These are phyloP conservation scores for Polydrusus pterygomalis DNA, from an alignment of 2,888 invertebrate genomes.

Conservation along the genomic window DNA sequence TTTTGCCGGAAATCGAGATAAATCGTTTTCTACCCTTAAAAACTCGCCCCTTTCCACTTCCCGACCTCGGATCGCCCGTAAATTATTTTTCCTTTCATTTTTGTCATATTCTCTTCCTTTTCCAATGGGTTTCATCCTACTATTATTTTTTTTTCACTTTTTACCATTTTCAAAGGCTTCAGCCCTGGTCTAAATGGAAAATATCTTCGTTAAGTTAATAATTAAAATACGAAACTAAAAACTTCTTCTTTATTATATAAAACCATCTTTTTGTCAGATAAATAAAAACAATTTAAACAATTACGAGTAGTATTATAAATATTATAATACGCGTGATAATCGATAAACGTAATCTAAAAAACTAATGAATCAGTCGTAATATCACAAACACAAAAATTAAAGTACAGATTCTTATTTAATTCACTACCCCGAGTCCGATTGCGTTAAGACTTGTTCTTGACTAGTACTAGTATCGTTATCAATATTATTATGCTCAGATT, in stretches of 20 bases:
- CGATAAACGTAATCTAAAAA: conserved; percentile 33
- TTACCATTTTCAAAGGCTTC: too few species aligned
- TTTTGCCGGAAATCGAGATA: too few species aligned
- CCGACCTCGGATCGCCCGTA: too few species aligned
- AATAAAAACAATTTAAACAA: conserved; percentile 40
- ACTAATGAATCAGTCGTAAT: conserved; percentile 55
- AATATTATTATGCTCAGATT: conserved; percentile 42
- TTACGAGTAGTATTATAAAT: conserved; percentile 52
- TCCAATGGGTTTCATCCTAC: too few species aligned
- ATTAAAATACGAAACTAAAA: conserved; percentile 26
- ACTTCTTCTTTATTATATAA: conserved; percentile 52
- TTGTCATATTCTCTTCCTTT: too few species aligned
- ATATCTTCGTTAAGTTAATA: neutral
- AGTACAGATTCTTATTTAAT: conserved; percentile 16
- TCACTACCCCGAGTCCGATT: conserved; percentile 42
- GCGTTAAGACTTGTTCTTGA: conserved; percentile 43
- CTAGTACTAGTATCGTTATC: conserved; percentile 42
- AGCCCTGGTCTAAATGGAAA: too few species aligned
- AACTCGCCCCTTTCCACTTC: too few species aligned
- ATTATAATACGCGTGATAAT: conserved; percentile 54
- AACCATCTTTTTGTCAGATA: conserved; percentile 40
- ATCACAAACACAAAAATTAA: conserved; percentile 50
- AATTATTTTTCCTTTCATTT: too few species aligned
- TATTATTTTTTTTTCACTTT: too few species aligned
- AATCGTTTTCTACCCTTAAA: too few species aligned